Evolutionary conservation across 2,113 vertebrate species (phyloP), one percentile per base, ranked within the genome.

Genomic region (Anoplopoma fimbria): DNA sequence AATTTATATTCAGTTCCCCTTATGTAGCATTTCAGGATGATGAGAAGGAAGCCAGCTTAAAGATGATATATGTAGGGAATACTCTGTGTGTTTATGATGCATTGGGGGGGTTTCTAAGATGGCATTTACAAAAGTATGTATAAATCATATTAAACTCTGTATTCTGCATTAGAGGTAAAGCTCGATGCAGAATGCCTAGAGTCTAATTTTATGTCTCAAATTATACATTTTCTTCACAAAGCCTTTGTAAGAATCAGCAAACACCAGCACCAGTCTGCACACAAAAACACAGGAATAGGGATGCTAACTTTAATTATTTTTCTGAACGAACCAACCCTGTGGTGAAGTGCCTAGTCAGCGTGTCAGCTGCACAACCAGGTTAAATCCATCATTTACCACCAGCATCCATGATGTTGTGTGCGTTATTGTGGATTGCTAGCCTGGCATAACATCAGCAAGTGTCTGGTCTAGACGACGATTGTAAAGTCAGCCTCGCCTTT

Each of bases 1-100:
- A 36, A 61, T 69, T 62, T 29, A 78, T 49, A 69, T 78, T 36
- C 65, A 27, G 27, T 25, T 58, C 27, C 61, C 17, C 25, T 14
- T 6, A 9, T 23, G 40, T 27, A 60, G 53, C 29, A 33, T 57
- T 55, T 58, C 9, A 34, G 62, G 40, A 40, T 23, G 62, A 23
- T 36, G 23, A 65, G 61, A 14, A 51, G 60, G 61, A 40, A 31
- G 33, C 61, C 25, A 10, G 61, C 51, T 34, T 27, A 45, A 34
- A 36, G 29, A 69, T 34, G 55, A 78, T 61, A 14, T 27, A 61
- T 68, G 75, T 3, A 45, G 38, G 64, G 27, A 51, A 51, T 62
- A 23, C 47, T 45, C 63, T 49, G 21, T 21, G 25, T 75, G 6
- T 34, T 45, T 31, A 63, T 55, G 29, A 65, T 42, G 25, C 45